A percentile compares a stretch with the other conserved stretches of the same genome.
Evolutionary conservation across 1,140 invertebrate species (phyloP).

Genomic region (Thaumatotibia leucotreta): DNA sequence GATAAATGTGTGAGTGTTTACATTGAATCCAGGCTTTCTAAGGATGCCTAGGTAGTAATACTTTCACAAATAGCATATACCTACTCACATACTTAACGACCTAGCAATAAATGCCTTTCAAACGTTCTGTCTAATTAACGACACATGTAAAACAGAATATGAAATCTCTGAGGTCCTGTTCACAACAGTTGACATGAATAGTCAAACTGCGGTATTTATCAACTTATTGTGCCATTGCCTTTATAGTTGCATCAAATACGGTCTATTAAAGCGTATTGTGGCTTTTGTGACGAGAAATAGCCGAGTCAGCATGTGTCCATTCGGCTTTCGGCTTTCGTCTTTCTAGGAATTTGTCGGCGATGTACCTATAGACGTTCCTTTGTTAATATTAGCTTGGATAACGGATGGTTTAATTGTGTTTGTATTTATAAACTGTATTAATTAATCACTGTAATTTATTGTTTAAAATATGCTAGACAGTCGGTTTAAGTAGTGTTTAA

Average conservation of each 20-base stretch:
- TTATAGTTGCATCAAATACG: constrained; percentile 52
- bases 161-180: neutral
- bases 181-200: neutral
- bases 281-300: constrained; percentile 36
- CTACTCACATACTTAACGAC: too few species aligned
- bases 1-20: too few species aligned
- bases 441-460: neutral
- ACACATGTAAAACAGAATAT: neutral
- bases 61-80: too few species aligned
- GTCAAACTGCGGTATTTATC: constrained; percentile 48
- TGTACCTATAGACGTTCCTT: constrained; percentile 2
- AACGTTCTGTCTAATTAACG: neutral
- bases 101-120: neutral
- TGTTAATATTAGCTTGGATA: constrained; percentile 8
- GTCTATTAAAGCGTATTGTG: constrained; percentile 49
- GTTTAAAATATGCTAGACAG: neutral
- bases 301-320: constrained; percentile 48
- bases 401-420: neutral
- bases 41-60: too few species aligned
- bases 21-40: too few species aligned
- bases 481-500: too few species aligned
- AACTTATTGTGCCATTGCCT: constrained; percentile 49
- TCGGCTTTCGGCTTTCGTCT: constrained; percentile 29
- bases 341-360: constrained; percentile 43
- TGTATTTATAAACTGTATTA: neutral